Base-by-base conservation (phyloP, 2,888 invertebrate genomes). In the Hipparchia sbordonii region DNA sequence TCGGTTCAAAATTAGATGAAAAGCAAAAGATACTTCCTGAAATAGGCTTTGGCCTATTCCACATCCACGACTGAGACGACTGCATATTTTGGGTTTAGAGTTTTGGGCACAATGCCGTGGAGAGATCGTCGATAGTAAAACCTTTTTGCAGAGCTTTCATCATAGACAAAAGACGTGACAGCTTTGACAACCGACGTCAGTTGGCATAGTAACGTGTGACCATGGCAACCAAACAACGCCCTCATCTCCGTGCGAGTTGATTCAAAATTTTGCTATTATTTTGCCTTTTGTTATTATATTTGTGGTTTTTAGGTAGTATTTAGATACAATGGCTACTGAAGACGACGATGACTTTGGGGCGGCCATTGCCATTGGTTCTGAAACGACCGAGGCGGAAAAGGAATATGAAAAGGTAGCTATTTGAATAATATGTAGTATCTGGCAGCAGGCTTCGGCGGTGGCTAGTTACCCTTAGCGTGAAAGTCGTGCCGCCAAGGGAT, bases 341-440 rank as follows among this genome's bases (percentile, higher is more conserved):
- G 89, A 89, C 0, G 91, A 89, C 0, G 90, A 89, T 9, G 77
- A 83, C 6, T 92, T 92, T 73, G 89, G 85, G 0, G 84, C 77
- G 8, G 87, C 86, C 61, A 81, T 86, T 72, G 77, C 81, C 57
- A 84, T 91, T 48, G 93, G 85, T 61, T 91, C 92, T 0, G 93
- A 92, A 74, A 88, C 87, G 4, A 92, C 93, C 0, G 93, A 92
- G 74, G 91, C 92, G 0, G 93, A 93, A 69, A 90, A 84, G 74
- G 92, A 92, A 72, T 93, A 86, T 81, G 89, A 85, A 77, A 88
- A 82, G 80, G 93, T 93, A 83, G 46, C n/a, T 54, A 54, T 5
- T n/a, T 6, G 10, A 54, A 54, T 48, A 6, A 6, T 48, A 4
- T 7, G 6, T 6, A 46, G 6, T 6, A 6, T 54, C 1, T 39